Conservation (phyloP, 1,140 invertebrate genomes). For the Philaenus spumarius region DNA sequence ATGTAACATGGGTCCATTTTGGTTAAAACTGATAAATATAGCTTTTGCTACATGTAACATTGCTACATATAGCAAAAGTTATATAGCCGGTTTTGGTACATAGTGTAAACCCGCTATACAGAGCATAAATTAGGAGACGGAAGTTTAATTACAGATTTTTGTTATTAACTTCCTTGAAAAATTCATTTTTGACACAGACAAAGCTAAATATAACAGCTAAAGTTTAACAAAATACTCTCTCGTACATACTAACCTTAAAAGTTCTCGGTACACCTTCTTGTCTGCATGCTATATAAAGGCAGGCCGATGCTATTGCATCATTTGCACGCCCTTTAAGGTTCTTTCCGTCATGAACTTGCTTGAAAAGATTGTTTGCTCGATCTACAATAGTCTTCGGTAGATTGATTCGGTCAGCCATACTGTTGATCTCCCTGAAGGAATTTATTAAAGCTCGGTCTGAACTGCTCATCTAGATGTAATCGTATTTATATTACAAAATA, state of each 20-base stretch:
- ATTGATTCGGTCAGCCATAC: constrained; percentile 97
- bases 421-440: constrained; percentile 93
- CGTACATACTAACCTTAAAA: constrained; percentile 75
- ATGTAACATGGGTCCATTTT: too few species aligned
- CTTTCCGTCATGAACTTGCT: constrained; percentile 97
- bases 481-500: constrained; percentile 24
- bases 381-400: constrained; percentile 92
- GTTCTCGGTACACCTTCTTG: constrained; percentile 98
- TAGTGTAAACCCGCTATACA: too few species aligned
- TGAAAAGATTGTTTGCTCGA: constrained; percentile 92
- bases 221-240: too few species aligned
- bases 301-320: constrained; percentile 97
- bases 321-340: constrained; percentile 83
- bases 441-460: constrained; percentile 91
- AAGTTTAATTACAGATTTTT: too few species aligned
- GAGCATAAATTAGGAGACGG: too few species aligned
- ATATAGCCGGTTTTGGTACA: too few species aligned
- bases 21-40: too few species aligned
- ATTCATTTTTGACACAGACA: too few species aligned
- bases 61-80: too few species aligned
- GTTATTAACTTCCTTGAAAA: too few species aligned
- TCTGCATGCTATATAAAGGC: constrained; percentile 97
- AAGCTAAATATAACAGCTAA: too few species aligned
- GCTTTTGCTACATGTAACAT: too few species aligned
- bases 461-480: constrained; percentile 75